Base-by-base conservation (phyloP, 1,140 invertebrate genomes). In the Drosophila truncata region DNA sequence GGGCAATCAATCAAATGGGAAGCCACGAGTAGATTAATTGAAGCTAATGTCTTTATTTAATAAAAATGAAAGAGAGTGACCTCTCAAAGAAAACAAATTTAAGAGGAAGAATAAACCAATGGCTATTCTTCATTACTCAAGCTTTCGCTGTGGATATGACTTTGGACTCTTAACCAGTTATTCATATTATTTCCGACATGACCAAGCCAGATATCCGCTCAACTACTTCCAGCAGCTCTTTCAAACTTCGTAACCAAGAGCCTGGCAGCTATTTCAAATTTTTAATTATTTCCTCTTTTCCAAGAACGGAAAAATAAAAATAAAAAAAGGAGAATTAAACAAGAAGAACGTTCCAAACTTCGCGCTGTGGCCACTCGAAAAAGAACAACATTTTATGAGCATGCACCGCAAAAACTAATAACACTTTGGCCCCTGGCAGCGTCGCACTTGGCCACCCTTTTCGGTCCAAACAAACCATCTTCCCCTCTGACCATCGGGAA, bases 381-480 rank as follows among this genome's bases (percentile, higher is more conserved):
- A 83, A 74, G 65, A 52, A 84, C 82, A 87, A 90, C 80, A 87
- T 87, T 87, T 90, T 87, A 87, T 83, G 78, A 87, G 84, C 84
- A 49, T 73, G 64, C 77, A 87, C 85, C 84, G 77, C 83, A 87
- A 74, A 87, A 87, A 87, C 83, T 87, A 87, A 87, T 87, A 87
- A 87, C 84, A 88, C 83, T 87, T 87, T 78, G 60, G 65, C 50
- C 59, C 74, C 49, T 44, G 69, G 52, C 65, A 64, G 35, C 49
- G 29, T 60, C 44, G 29, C 64, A 23, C 18, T 20, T 11, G 10
- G 5, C 37, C 42, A 18, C 20, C 29, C 52, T 11, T 8, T 3
- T 23, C 20, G 31, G 52, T 29, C 27, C 37, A 46, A 60, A 37
- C 67, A 72, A 72, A 72, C 54, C 66, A 5, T 46, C 44, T 31